These are phyloP conservation scores for Thomomys bottae DNA, from an alignment of 2,113 vertebrate genomes.

Conservation along the genomic window DNA sequence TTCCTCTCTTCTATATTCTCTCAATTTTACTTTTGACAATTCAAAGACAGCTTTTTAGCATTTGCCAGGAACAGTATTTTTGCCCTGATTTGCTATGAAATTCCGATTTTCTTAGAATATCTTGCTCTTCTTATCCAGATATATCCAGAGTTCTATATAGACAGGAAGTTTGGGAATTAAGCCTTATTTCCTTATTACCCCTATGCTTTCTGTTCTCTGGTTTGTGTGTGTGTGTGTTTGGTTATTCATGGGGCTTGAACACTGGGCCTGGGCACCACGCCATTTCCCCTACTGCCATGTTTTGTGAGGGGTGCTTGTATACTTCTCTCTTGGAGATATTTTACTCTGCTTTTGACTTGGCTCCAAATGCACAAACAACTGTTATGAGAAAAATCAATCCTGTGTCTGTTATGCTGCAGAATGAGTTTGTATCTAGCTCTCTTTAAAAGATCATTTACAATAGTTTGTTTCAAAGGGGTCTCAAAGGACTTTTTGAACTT, in stretches of 20 bases:
- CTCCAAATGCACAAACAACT: background rate
- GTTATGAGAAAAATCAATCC: background rate
- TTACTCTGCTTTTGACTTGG: background rate
- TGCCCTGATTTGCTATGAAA: background rate
- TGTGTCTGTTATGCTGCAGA: background rate
- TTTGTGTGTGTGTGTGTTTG: no score
- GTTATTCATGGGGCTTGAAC: no score
- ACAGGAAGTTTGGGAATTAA: background rate
- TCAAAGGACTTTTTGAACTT: background rate
- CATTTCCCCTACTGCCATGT: background rate
- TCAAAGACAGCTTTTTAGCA: background rate
- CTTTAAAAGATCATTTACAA: background rate
- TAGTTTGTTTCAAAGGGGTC: background rate
- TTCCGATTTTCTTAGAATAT: background rate
- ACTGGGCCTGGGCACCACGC: no score
- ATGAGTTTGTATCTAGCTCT: background rate
- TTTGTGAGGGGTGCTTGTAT: background rate
- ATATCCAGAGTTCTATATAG: background rate
- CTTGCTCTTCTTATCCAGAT: background rate
- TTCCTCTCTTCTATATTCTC: no score
- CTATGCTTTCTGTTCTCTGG: background rate
- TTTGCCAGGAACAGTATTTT: background rate
- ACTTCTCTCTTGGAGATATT: background rate
- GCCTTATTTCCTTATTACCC: no score
- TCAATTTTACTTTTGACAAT: fast-evolving